Base-by-base conservation (phyloP, 2,113 vertebrate species). In the Phrynosoma platyrhinos region DNA sequence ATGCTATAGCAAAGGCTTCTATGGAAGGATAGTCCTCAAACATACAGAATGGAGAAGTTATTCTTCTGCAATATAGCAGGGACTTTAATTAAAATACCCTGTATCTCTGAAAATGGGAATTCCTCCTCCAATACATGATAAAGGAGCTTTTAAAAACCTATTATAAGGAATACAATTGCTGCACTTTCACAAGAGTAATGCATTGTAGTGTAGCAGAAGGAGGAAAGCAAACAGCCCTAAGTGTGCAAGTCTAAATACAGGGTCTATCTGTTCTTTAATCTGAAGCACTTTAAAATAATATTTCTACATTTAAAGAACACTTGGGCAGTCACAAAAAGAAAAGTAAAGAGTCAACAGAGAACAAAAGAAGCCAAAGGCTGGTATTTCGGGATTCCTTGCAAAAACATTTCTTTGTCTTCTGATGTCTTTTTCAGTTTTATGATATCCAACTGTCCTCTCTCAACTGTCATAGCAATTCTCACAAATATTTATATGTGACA, bases 391-490 rank as follows among this genome's bases (percentile, higher is more conserved):
- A 88, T 84, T 93, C 66, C 90, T 71, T 92, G 47, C 95, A 96
- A 96, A 97, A 98, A 96, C 94, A 95, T 72, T 95, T 93, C 95
- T 95, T 96, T 96, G 92, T 95, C 94, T 95, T 92, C 88, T 94
- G 89, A 92, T 91, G 92, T 91, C 95, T 95, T 96, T 94, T 95
- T 96, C 91, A 92, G 93, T 96, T 96, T 96, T 95, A 95, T 96
- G 79, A 92, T 95, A 92, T 94, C 94, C 91, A 90, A 92, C 91
- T 95, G 94, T 91, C 92, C 93, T 88, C 93, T 95, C 91, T 94
- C 92, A 95, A 96, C 95, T 97, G 91, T 96, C 97, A 97, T 97
- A 96, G 97, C 96, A 97, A 98, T 97, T 94, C 94, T 95, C 94
- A 91, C 95, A 98, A 97, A 97, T 97, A 98, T 98, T 97, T 97